Evolutionary conservation across 2,888 invertebrate genomes (phyloP).

Genomic region (Agrilus mali): DNA sequence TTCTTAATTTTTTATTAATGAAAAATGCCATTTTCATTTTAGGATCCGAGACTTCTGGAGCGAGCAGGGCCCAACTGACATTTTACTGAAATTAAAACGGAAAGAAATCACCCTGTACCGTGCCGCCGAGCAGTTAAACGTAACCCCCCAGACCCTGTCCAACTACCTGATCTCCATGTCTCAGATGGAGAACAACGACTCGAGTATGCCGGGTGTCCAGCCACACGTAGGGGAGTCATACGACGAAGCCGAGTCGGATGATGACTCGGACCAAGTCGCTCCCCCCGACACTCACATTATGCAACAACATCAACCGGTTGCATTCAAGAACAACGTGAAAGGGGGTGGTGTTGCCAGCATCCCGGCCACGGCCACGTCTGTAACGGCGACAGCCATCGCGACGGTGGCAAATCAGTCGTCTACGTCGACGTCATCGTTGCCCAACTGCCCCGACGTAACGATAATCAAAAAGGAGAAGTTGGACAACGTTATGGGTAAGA

Average conservation of each 20-base stretch:
- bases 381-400: constrained; percentile 21
- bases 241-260: constrained; percentile 34
- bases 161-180: constrained; percentile 53
- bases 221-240: constrained; percentile 30
- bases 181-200: constrained; percentile 36
- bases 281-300: constrained; percentile 26
- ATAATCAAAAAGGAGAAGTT: constrained; percentile 45
- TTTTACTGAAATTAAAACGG: constrained; percentile 54
- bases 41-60: constrained; percentile 65
- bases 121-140: constrained; percentile 63
- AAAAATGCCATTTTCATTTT: constrained; percentile 13
- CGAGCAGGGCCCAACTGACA: constrained; percentile 62
- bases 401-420: constrained; percentile 5
- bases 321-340: too few species aligned
- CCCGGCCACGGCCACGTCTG: constrained; percentile 12
- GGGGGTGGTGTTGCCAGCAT: too few species aligned
- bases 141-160: constrained; percentile 60
- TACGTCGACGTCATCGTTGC: constrained; percentile 28
- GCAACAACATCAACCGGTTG: constrained; percentile 15
- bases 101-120: constrained; percentile 61
- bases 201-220: constrained; percentile 29
- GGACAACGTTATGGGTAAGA: constrained; percentile 32
- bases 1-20: neutral
- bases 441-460: constrained; percentile 46
- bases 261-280: constrained; percentile 36